A percentile compares a stretch with the other conserved stretches of the same genome.
Conservation (phyloP, 2,113 vertebrate species). For the Anoplopoma fimbria region DNA sequence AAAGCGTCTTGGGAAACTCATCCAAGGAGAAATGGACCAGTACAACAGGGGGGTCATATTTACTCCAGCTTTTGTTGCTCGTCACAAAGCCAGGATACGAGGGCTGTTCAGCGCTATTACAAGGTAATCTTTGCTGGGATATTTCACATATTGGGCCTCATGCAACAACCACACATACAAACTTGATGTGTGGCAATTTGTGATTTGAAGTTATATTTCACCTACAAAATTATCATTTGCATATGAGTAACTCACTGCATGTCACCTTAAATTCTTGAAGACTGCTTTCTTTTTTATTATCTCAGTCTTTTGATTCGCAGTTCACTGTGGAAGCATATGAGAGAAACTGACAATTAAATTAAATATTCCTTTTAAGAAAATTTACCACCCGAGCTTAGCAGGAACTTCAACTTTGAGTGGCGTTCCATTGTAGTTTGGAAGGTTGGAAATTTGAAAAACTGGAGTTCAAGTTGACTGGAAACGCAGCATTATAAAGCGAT, state of each 20-base stretch:
- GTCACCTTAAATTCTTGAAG: not conserved
- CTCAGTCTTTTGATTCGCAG: too few species aligned
- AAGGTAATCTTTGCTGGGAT: constrained; percentile 78
- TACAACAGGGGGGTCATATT: constrained; percentile 93
- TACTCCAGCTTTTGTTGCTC: constrained; percentile 92
- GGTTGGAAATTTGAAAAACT: not conserved
- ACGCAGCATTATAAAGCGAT: not conserved
- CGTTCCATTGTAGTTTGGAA: too few species aligned
- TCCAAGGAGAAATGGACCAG: constrained; percentile 92
- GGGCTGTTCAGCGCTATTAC: constrained; percentile 96
- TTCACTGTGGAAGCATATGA: too few species aligned
- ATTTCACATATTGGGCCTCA: not conserved
- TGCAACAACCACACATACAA: not conserved
- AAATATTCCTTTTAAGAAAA: not conserved
- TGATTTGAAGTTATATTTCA: not conserved
- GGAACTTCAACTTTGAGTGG: too few species aligned
- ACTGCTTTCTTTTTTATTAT: too few species aligned
- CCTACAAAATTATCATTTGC: not conserved
- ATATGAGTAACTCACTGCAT: not conserved
- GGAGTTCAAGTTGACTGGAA: not conserved
- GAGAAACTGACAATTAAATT: too few species aligned
- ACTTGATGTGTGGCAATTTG: not conserved
- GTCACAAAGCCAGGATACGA: constrained; percentile 92
- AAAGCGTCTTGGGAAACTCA: constrained; percentile 88
- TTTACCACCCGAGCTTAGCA: too few species aligned